Base-by-base conservation (phyloP, 2,797 vertebrate species). In the Galago senegalensis region DNA sequence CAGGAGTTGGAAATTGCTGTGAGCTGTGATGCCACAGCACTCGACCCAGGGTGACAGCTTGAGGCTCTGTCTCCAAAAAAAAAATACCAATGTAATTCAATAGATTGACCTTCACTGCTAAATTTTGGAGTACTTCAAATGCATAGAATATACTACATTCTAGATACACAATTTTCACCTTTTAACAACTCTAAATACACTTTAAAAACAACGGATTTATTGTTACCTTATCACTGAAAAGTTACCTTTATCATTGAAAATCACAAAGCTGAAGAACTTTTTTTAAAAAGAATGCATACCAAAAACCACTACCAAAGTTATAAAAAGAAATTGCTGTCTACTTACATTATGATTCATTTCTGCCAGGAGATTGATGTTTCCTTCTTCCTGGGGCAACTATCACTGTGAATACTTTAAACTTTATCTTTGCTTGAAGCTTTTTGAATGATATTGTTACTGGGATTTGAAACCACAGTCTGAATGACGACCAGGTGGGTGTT, bases 171-270 rank as follows among this genome's bases (percentile, higher is more conserved):
- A 40, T 65, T 96, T 89, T 67, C 29, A 72, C 46, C n/a, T 93
- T 93, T 84, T 86, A 86, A 95, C 69, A 73, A 91, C 40, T 49
- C 31, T 76, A 67, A 65, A 72, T 80, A 75, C 10, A 80, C 87
- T 90, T 67, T 53, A 84, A 40, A 85, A 85, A 46, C 82, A 82
- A 67, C 34, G 9, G 12, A 29, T 49, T 49, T 49, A 49, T 13
- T 49, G 46, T 49, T 14, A 49, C 46, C 46, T 49, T 49, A 49
- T 13, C 46, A 49, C 13, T 49, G 46, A 49, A 49, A 49, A 49
- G 46, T 49, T 49, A 49, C 46, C 46, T 49, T 49, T 13, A 49
- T 49, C 46, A 49, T 49, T 49, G 46, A 49, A 13, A 49, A 49
- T 49, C 46, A 49, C 46, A 11, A 46, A 46, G 46, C 13, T 49